phyloP scores from a whole-genome alignment of 2,113 vertebrate genomes.

The Abramis brama region DNA sequence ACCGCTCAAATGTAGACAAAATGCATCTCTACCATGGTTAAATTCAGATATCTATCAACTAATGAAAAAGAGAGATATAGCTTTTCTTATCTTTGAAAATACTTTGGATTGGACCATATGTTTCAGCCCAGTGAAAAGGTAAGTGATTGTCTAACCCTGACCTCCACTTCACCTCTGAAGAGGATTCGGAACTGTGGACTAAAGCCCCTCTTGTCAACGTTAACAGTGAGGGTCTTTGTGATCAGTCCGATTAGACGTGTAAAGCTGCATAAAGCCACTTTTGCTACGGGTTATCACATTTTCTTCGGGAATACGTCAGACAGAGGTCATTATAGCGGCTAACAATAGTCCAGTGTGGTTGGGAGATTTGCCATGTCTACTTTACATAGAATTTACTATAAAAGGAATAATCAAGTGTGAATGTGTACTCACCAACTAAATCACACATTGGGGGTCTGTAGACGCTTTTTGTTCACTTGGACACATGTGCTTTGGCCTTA shows the following conservation, averaged over 20 bases:
- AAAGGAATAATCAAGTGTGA: neutral
- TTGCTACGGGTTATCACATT: slow-evolving; percentile 36
- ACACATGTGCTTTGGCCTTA: slow-evolving; percentile 2
- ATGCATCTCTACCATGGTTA: no score
- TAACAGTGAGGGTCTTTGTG: slow-evolving; percentile 46
- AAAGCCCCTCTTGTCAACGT: slow-evolving; percentile 23
- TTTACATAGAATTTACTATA: neutral
- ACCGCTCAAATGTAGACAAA: no score
- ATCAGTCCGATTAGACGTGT: slow-evolving; percentile 32
- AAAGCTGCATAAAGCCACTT: slow-evolving; percentile 47
- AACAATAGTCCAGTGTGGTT: neutral
- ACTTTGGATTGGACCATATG: neutral
- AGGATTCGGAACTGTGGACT: slow-evolving; percentile 30
- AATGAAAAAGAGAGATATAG: no score
- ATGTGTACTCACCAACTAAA: neutral
- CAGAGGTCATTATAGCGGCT: neutral
- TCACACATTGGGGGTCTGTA: neutral
- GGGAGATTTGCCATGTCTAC: neutral
- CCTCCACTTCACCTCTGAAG: slow-evolving; percentile 40
- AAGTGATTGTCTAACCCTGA: slow-evolving; percentile 19
- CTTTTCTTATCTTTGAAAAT: neutral
- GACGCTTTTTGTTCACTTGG: slow-evolving; percentile 3
- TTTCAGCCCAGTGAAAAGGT: neutral
- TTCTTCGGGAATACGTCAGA: slow-evolving; percentile 2
- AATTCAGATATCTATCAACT: no score